Conservation (phyloP, 2,113 vertebrate genomes). For the Aptenodytes forsteri region DNA sequence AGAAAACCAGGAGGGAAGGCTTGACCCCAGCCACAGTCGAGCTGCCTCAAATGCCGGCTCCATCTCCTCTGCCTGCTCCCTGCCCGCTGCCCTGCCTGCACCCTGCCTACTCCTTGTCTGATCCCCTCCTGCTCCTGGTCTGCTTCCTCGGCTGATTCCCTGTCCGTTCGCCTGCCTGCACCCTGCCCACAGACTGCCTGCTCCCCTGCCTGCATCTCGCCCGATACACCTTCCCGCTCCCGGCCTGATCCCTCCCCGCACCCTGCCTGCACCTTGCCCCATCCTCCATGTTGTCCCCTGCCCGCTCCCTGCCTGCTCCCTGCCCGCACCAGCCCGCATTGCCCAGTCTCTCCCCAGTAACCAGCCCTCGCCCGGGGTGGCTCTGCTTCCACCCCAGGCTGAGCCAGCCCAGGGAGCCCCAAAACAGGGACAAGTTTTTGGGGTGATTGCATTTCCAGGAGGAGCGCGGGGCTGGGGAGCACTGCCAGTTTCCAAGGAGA, state of each 20-base stretch:
- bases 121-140: neutral
- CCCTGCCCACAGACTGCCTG: neutral
- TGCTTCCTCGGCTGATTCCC: neutral
- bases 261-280: too few species aligned
- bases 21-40: fast-evolving
- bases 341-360: neutral
- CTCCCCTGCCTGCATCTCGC: neutral
- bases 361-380: neutral
- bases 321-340: neutral
- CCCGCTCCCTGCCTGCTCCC: neutral
- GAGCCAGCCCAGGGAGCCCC: neutral
- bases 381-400: neutral
- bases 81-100: neutral
- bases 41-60: fast-evolving
- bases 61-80: neutral
- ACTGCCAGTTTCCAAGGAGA: constrained; percentile 51
- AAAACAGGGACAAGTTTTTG: neutral
- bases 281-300: neutral
- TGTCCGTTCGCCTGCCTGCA: neutral
- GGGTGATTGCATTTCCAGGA: neutral
- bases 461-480: neutral
- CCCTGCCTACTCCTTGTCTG: neutral
- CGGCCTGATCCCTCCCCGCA: neutral
- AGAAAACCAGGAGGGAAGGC: neutral
- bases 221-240: neutral